Conservation (phyloP, 2,113 vertebrate species). For the Cyanoderma ruficeps region DNA sequence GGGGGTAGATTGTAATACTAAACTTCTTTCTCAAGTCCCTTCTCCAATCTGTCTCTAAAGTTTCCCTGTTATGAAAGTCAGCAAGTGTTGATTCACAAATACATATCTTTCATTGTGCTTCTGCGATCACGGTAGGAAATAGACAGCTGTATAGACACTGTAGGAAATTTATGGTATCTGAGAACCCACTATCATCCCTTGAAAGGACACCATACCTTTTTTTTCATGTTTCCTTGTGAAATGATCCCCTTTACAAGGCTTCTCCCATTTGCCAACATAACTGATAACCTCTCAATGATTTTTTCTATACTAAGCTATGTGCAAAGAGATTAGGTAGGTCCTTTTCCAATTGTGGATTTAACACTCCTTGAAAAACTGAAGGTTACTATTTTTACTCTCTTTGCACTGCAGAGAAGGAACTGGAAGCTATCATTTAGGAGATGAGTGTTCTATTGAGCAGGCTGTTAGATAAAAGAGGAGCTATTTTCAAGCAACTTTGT, state of each 20-base stretch:
- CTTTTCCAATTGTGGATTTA: neutral
- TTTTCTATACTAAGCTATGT: neutral
- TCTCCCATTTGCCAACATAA: neutral
- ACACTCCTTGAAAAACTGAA: neutral
- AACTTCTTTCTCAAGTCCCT: neutral
- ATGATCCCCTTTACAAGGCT: neutral
- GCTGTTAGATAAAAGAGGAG: neutral
- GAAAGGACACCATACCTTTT: neutral
- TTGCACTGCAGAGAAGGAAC: neutral
- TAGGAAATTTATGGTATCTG: neutral
- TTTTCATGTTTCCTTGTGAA: neutral
- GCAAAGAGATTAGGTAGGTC: neutral
- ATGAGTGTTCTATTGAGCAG: neutral
- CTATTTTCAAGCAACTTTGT: neutral
- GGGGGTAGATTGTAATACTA: neutral
- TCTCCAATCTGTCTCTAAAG: neutral
- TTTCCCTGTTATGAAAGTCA: neutral
- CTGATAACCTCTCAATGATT: neutral
- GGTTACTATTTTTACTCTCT: neutral
- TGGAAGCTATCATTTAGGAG: neutral
- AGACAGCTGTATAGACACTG: no score
- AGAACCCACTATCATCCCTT: neutral
- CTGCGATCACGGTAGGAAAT: neutral
- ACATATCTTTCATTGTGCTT: neutral
- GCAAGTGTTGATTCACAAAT: neutral